Evolutionary conservation across 1,140 invertebrate genomes (phyloP).

Genomic region (Amphibalanus amphitrite): DNA sequence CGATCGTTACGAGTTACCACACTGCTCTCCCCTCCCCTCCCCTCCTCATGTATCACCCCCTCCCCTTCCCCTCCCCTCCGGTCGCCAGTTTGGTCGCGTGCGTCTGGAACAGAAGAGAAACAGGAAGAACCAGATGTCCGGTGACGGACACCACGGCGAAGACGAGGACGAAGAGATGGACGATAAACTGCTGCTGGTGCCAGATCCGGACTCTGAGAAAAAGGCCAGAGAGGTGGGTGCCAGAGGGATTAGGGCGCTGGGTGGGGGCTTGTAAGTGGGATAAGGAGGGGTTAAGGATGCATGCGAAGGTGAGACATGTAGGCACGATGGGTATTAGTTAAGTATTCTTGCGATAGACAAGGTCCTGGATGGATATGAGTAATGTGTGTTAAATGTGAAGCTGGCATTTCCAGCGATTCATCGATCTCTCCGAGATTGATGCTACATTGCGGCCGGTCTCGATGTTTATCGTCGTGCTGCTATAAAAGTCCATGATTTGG

Average conservation of each 20-base stretch:
- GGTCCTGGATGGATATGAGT: too few species aligned
- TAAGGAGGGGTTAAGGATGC: too few species aligned
- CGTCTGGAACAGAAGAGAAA: conserved; percentile 48
- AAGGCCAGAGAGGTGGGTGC: conserved; percentile 13
- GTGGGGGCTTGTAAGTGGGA: too few species aligned
- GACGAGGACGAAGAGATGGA: conserved; percentile 35
- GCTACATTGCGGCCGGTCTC: too few species aligned
- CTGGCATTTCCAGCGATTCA: too few species aligned
- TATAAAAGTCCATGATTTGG: too few species aligned
- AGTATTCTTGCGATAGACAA: too few species aligned
- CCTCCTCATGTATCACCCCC: conserved; percentile 13
- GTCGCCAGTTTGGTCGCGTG: conserved; percentile 47
- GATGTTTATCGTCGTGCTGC: too few species aligned
- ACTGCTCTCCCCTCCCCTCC: conserved; percentile 11
- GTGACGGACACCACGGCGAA: conserved; percentile 6
- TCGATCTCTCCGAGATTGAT: too few species aligned
- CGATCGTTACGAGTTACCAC: too few species aligned
- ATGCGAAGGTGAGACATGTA: background rate
- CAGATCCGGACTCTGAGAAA: conserved; percentile 34
- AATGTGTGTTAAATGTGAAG: too few species aligned
- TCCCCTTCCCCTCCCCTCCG: conserved; percentile 25
- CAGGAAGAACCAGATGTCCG: conserved; percentile 11
- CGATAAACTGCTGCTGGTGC: conserved; percentile 41
- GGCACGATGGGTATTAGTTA: background rate
- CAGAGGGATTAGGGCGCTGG: too few species aligned